Evolutionary conservation across 2,888 invertebrate species (phyloP).

Genomic region (Matsumyia berberina): DNA sequence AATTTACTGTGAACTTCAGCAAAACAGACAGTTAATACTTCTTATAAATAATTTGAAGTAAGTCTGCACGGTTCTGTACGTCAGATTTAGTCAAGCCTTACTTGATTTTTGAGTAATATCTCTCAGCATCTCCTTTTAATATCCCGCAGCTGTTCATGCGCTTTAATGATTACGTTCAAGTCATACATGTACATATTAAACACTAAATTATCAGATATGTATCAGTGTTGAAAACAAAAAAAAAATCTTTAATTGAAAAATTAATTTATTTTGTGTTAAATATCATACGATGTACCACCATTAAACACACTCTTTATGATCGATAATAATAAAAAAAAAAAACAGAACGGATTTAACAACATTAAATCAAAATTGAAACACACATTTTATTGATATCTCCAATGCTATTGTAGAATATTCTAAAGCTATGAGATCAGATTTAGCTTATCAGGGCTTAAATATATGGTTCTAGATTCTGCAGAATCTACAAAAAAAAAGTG

Average conservation of each 20-base stretch:
- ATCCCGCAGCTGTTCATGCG: conserved; percentile 17
- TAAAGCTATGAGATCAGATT: conserved; percentile 79
- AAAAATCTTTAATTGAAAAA: background rate
- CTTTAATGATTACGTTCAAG: conserved; percentile 28
- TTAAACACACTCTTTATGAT: conserved; percentile 39
- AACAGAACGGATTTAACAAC: conserved; percentile 53
- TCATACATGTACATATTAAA: conserved; percentile 11
- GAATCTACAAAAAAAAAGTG: conserved; percentile 99
- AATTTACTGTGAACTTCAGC: background rate
- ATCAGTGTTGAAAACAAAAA: conserved; percentile 46
- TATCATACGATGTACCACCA: conserved; percentile 48
- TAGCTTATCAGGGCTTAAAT: conserved; percentile 84
- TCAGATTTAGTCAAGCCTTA: background rate
- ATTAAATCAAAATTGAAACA: conserved; percentile 64
- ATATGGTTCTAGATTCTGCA: conserved; percentile 97
- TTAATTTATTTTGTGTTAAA: conserved; percentile 34
- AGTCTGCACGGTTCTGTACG: background rate
- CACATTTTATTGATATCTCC: conserved; percentile 72
- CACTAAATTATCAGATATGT: conserved; percentile 62
- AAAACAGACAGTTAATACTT: background rate
- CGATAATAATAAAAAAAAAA: conserved; percentile 11
- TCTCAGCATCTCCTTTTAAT: background rate
- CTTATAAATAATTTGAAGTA: conserved; percentile 1
- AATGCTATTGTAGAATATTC: conserved; percentile 77
- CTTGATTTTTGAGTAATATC: conserved; percentile 4